Evolutionary conservation across 1,140 invertebrate species (phyloP), one percentile per base, ranked within the genome.

Genomic region (Drosophila subpulchrella): DNA sequence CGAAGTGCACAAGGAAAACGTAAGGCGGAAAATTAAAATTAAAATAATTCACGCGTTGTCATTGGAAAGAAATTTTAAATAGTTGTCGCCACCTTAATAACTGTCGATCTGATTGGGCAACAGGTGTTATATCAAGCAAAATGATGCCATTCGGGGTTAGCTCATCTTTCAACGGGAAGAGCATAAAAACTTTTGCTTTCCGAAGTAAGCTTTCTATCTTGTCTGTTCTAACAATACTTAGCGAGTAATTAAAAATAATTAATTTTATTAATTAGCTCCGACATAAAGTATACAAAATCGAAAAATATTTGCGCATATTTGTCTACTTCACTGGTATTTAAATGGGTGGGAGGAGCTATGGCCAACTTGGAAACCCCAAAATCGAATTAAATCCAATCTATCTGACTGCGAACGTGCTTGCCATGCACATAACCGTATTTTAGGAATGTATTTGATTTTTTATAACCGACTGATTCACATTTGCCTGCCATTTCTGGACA

Each of bases 41-140:
- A 72, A 74, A 78, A 50, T 44, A 48, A 61, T 81, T 61, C 30
- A 62, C 46, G 60, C 74, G 54, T 39, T 53, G 70, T 48, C 70
- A 83, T 75, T 83, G 60, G 11, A 71, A 83, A 75, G 24, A 76
- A 55, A 53, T 53, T 53, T 53, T 7, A 36, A 53, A 12, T 53
- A 7, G 30, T 57, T 42, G 55, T 57, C 24, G 30, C 27, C 27
- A 10, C 20, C 36, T 56, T 39, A 34, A 34, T 34, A 34, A 34
- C 32, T 10, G 32, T 34, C 32, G 32, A 47, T 47, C 46, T 20
- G 12, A 12, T 48, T 48, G 27, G 27, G 27, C 7, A 48, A 39
- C 13, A 12, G 17, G 10, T 27, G 46, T n/a, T 27, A 47, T 8
- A 47, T 7, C 46, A 46, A 10, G 41, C 6, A 27, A 27, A 27